Evolutionary conservation across 2,888 invertebrate genomes (phyloP).

Genomic region (Caenorhabditis sp.): DNA sequence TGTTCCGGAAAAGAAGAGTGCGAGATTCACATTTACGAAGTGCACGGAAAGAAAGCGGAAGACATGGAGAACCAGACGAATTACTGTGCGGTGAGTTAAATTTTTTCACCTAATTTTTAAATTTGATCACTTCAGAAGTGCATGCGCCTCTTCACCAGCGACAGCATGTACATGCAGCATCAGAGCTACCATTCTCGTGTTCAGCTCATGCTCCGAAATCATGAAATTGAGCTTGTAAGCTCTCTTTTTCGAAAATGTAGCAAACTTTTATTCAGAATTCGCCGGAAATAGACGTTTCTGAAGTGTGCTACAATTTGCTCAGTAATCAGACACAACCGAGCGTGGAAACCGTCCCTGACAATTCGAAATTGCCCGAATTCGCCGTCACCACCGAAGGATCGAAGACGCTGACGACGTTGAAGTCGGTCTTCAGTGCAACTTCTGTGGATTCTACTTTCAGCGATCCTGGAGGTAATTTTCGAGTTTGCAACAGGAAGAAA

Average conservation of each 20-base stretch:
- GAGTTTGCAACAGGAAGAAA: too few relatives aligned
- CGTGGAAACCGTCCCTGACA: too few relatives aligned
- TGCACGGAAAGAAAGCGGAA: slow-evolving; percentile 29
- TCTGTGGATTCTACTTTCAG: neutral
- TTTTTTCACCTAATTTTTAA: neutral
- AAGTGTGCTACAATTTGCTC: slow-evolving; percentile 18
- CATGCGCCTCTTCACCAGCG: slow-evolving; percentile 68
- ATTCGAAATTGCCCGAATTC: too few relatives aligned
- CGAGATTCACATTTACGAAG: slow-evolving; percentile 14
- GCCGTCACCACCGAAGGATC: too few relatives aligned
- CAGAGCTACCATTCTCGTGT: slow-evolving; percentile 77
- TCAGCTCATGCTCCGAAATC: slow-evolving; percentile 67
- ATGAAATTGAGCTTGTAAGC: slow-evolving; percentile 57
- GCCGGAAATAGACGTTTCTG: slow-evolving; percentile 22
- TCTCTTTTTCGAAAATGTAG: neutral
- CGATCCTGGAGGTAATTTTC: slow-evolving; percentile 5
- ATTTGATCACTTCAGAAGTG: slow-evolving; percentile 62
- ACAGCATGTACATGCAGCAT: slow-evolving; percentile 66
- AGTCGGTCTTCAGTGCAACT: neutral
- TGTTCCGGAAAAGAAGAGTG: slow-evolving; percentile 52
- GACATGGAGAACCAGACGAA: slow-evolving; percentile 10
- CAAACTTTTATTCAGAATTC: neutral
- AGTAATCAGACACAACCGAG: neutral
- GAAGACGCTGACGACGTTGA: neutral
- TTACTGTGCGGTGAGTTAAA: slow-evolving; percentile 17